A percentile compares a stretch with the other conserved stretches of the same genome.
Conservation (phyloP, 1,140 invertebrate genomes). For the Rhopalosiphum padi region DNA sequence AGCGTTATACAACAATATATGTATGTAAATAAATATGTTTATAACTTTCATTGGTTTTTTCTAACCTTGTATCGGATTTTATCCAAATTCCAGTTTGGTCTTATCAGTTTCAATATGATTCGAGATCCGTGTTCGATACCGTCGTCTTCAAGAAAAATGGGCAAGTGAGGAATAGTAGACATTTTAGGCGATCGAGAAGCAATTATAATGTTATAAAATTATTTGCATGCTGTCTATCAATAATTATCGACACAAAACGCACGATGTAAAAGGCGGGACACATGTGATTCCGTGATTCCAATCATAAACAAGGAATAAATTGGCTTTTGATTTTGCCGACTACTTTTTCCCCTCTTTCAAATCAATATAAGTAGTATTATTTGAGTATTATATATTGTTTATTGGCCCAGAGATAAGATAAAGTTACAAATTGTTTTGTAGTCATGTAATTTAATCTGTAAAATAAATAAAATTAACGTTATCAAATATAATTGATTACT, state of each 20-base stretch:
- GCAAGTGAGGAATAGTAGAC: conserved; percentile 47
- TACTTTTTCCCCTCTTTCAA: not conserved
- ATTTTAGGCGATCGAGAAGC: not conserved
- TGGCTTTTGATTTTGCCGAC: not conserved
- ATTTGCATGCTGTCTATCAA: not conserved
- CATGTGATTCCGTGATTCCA: not conserved
- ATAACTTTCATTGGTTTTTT: not conserved
- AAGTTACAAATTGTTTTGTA: not conserved
- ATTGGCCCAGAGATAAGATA: not conserved
- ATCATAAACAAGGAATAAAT: not conserved
- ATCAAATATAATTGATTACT: not conserved
- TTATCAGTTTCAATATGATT: conserved; percentile 23
- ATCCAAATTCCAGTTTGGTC: conserved; percentile 50
- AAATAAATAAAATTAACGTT: not conserved
- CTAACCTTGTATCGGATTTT: conserved; percentile 55
- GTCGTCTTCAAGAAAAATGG: conserved; percentile 37
- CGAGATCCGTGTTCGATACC: conserved; percentile 35
- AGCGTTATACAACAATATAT: not conserved
- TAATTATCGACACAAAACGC: not conserved
- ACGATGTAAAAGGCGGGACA: not conserved
- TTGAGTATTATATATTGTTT: not conserved
- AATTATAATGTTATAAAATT: not conserved
- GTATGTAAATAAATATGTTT: not conserved
- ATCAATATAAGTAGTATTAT: not conserved
- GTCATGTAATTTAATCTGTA: not conserved